Conservation (phyloP, 2,888 invertebrate species). For the Chrysolina haemoptera region DNA sequence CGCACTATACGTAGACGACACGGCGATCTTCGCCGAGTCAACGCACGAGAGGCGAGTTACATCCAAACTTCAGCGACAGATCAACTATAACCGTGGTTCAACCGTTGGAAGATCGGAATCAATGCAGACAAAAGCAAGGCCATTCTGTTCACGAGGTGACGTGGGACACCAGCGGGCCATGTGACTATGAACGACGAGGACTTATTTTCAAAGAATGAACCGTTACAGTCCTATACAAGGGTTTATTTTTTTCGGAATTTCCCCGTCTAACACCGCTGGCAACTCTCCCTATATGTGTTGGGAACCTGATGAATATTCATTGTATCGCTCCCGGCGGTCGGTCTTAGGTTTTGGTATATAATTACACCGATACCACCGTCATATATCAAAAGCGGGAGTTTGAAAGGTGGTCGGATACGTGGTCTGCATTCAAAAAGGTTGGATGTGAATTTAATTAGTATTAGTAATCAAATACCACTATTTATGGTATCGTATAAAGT, state of each 20-base stretch:
- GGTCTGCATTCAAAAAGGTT: constrained; percentile 63
- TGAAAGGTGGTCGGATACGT: constrained; percentile 65
- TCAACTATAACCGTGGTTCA: too few relatives aligned
- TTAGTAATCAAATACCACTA: constrained; percentile 54
- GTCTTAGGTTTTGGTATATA: constrained; percentile 66
- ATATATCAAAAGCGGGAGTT: constrained; percentile 66
- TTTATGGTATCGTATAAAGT: constrained; percentile 56
- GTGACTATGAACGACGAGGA: too few relatives aligned
- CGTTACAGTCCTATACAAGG: too few relatives aligned
- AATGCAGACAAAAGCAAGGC: too few relatives aligned
- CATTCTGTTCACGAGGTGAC: too few relatives aligned
- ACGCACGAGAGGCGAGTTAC: too few relatives aligned
- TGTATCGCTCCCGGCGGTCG: constrained; percentile 63
- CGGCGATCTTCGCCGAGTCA: too few relatives aligned
- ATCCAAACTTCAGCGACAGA: too few relatives aligned
- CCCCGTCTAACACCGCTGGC: constrained; percentile 33
- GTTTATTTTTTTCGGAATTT: not conserved
- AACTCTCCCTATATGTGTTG: constrained; percentile 51
- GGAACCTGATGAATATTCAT: constrained; percentile 67
- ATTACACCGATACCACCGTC: constrained; percentile 63
- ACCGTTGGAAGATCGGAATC: too few relatives aligned
- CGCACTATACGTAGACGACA: too few relatives aligned
- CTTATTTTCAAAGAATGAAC: too few relatives aligned
- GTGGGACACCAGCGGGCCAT: too few relatives aligned
- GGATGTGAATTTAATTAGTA: constrained; percentile 65